These are phyloP conservation scores for Intellagama lesueurii DNA, from an alignment of 2,797 vertebrate genomes.

Conservation along the genomic window DNA sequence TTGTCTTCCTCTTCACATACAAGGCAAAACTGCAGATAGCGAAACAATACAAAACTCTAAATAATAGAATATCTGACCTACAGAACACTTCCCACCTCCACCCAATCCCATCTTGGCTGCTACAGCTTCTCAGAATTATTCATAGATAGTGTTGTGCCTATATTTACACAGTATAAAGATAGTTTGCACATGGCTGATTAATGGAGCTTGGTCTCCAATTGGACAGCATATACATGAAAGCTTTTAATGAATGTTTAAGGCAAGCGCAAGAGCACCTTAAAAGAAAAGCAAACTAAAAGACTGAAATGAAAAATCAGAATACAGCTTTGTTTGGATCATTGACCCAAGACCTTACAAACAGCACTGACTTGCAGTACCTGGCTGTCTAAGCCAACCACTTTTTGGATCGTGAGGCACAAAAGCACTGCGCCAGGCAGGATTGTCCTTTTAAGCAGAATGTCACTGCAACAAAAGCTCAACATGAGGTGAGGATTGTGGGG, in stretches of 20 bases:
- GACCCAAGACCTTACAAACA: constrained; percentile 11
- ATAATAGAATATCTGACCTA: too few species aligned
- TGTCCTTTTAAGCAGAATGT: background rate
- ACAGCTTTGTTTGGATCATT: background rate
- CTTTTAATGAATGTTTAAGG: background rate
- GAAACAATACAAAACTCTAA: too few species aligned
- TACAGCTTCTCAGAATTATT: background rate
- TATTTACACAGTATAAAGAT: background rate
- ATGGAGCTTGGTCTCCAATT: background rate
- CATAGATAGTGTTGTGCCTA: background rate
- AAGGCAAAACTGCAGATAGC: too few species aligned
- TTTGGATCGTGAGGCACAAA: background rate
- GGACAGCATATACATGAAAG: background rate
- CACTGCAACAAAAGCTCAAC: background rate
- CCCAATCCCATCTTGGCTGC: background rate
- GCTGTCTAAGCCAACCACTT: background rate
- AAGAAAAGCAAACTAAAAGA: background rate
- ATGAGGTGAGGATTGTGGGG: background rate
- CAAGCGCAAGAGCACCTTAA: background rate
- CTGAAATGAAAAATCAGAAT: background rate
- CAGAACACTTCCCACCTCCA: too few species aligned
- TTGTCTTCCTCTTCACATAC: too few species aligned
- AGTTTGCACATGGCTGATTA: background rate
- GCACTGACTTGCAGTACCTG: background rate
- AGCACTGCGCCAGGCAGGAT: background rate